Percentiles rank a stretch among this genome's conserved stretches.
Conservation (phyloP, 2,113 vertebrate species). For the Calyptomena viridis region DNA sequence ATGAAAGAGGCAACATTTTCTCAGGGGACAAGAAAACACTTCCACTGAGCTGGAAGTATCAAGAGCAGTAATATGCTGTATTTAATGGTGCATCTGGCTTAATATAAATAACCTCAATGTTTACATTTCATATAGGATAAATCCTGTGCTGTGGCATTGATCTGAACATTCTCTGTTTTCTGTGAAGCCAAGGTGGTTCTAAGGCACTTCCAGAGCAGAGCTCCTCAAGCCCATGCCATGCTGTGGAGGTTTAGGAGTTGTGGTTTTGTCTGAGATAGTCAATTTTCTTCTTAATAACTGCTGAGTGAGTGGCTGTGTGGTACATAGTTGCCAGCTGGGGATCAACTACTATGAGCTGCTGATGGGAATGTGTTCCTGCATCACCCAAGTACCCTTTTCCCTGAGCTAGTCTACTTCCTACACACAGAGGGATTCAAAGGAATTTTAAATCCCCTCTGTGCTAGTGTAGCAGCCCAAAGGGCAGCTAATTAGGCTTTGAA, state of each 20-base stretch:
- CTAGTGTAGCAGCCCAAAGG: background rate
- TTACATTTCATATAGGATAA: background rate
- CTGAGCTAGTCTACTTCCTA: background rate
- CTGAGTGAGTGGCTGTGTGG: background rate
- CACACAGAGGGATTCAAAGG: background rate
- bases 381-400: background rate
- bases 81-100: background rate
- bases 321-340: background rate
- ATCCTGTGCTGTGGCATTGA: background rate
- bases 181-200: background rate
- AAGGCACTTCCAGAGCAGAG: background rate
- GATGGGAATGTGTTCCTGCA: background rate
- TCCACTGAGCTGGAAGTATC: background rate
- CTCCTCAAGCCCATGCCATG: background rate
- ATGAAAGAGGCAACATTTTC: background rate
- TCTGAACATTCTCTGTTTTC: background rate
- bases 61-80: background rate
- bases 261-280: background rate
- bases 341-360: background rate
- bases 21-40: background rate
- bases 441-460: background rate
- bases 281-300: background rate
- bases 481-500: background rate
- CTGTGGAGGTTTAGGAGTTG: background rate
- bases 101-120: background rate